Percentiles rank a stretch among this genome's conserved stretches.
These are phyloP conservation scores for Chamaetylas fuelleborni DNA, from an alignment of 2,113 vertebrate species.

Conservation along the genomic window DNA sequence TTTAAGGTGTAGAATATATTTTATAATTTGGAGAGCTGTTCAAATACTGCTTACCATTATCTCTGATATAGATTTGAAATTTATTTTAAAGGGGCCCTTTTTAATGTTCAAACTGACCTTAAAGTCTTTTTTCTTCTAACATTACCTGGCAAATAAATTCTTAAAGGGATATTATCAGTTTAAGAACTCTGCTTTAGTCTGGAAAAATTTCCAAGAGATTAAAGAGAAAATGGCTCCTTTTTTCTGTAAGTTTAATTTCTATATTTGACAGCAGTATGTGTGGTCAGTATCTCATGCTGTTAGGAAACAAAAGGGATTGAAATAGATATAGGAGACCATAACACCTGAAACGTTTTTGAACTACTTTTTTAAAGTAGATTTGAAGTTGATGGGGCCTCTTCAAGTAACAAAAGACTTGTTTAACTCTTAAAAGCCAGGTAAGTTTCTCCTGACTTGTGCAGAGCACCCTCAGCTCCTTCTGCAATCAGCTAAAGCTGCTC, in stretches of 20 bases:
- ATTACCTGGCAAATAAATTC: constrained; percentile 48
- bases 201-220: constrained; percentile 15
- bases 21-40: constrained; percentile 17
- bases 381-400: constrained; percentile 31
- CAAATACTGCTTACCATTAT: constrained; percentile 1
- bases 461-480: neutral
- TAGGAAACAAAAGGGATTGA: constrained; percentile 61
- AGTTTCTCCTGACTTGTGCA: neutral
- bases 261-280: constrained; percentile 47
- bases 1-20: constrained; percentile 7
- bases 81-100: constrained; percentile 19
- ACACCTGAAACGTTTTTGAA: constrained; percentile 44
- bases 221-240: constrained; percentile 31
- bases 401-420: neutral
- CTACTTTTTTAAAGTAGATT: constrained; percentile 30
- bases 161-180: constrained; percentile 49
- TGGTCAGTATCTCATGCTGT: constrained; percentile 41
- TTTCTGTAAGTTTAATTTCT: constrained; percentile 37
- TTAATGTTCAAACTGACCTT: constrained; percentile 34
- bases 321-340: constrained; percentile 38
- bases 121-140: constrained; percentile 43
- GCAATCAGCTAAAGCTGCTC: neutral
- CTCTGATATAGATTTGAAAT: constrained; percentile 33
- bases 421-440: constrained; percentile 19
- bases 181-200: constrained; percentile 30